Evolutionary conservation across 1,140 invertebrate species (phyloP).

Genomic region (Saxidomus purpurata): DNA sequence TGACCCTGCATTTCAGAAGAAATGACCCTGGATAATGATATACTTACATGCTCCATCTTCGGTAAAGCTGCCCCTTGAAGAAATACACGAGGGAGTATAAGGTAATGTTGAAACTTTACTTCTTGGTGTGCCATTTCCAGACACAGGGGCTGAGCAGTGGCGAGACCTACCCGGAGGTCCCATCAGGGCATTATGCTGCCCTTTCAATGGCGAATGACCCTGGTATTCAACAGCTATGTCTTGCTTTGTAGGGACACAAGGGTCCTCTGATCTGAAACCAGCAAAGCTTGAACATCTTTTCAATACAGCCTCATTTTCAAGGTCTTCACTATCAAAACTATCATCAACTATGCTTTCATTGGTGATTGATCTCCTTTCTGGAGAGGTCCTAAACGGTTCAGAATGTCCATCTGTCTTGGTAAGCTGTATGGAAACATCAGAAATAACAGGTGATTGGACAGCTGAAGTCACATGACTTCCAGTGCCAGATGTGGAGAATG

Average conservation of each 20-base stretch:
- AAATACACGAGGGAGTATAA: conserved; percentile 81
- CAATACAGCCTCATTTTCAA: conserved; percentile 41
- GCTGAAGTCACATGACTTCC: conserved; percentile 60
- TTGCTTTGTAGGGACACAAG: conserved; percentile 35
- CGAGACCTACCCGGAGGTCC: conserved; percentile 68
- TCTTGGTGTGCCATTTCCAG: conserved; percentile 75
- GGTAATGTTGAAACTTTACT: conserved; percentile 78
- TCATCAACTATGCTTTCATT: not conserved
- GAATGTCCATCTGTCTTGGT: conserved; percentile 53
- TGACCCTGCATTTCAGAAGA: no score
- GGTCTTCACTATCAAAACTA: conserved; percentile 51
- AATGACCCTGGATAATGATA: not conserved
- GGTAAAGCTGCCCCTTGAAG: conserved; percentile 80
- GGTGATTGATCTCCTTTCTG: not conserved
- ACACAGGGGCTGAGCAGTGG: conserved; percentile 80
- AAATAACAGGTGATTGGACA: conserved; percentile 48
- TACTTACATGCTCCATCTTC: conserved; percentile 78
- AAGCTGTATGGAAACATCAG: conserved; percentile 59
- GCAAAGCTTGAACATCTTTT: conserved; percentile 81
- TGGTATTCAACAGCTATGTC: conserved; percentile 20
- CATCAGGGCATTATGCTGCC: not conserved
- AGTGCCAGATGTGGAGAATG: conserved; percentile 7
- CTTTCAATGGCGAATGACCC: conserved; percentile 32
- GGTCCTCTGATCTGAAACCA: conserved; percentile 68
- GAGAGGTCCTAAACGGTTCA: conserved; percentile 51